Conservation (phyloP, 2,888 invertebrate species). For the Chymomyza caudatula region DNA sequence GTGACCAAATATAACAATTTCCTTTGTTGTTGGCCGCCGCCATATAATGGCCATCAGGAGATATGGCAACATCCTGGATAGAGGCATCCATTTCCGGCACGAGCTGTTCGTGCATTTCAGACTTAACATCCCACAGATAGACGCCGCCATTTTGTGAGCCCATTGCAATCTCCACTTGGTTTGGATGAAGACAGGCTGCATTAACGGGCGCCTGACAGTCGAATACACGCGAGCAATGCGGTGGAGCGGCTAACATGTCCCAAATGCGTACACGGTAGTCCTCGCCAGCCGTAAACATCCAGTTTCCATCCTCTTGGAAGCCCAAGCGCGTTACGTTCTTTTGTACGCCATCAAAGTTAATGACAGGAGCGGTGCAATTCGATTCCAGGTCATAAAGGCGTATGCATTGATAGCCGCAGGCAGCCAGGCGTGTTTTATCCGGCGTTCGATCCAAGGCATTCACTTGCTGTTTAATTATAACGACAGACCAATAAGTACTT, state of each 20-base stretch:
- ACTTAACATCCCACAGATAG: conserved; percentile 96
- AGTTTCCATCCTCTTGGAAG: conserved; percentile 83
- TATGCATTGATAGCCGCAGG: conserved; percentile 97
- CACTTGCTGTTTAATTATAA: conserved; percentile 85
- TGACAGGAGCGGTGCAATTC: conserved; percentile 91
- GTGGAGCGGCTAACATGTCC: conserved; percentile 87
- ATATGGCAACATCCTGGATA: conserved; percentile 94
- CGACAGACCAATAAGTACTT: neutral
- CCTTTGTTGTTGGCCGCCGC: conserved; percentile 98
- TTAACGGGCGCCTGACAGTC: conserved; percentile 95
- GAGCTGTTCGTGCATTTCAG: conserved; percentile 90
- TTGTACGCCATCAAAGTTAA: conserved; percentile 93
- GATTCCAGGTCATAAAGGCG: conserved; percentile 95
- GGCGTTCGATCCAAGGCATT: conserved; percentile 96
- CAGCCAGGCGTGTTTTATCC: conserved; percentile 92
- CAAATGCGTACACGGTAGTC: conserved; percentile 94
- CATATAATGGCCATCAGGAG: conserved; percentile 91
- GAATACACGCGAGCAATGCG: conserved; percentile 93
- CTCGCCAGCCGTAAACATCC: conserved; percentile 99
- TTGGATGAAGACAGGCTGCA: conserved; percentile 95
- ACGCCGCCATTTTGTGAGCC: conserved; percentile 97
- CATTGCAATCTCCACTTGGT: conserved; percentile 96
- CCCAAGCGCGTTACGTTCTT: conserved; percentile 94
- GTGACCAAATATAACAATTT: conserved; percentile 92
- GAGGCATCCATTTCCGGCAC: conserved; percentile 94